Evolutionary conservation across 2,888 invertebrate species (phyloP).

Genomic region (Oscheius sp.): DNA sequence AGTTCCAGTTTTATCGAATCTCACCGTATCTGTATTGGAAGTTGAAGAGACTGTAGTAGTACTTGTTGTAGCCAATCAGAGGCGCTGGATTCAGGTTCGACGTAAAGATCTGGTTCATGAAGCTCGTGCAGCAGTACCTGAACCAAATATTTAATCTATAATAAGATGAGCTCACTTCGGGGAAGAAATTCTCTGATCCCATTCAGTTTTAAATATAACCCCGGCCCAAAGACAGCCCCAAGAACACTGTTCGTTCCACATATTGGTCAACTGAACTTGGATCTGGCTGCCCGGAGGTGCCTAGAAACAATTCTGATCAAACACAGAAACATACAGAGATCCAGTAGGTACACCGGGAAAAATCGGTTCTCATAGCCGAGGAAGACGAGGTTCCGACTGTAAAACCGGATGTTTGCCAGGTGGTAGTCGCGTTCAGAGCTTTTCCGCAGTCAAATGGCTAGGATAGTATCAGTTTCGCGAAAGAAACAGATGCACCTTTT

Average conservation of each 20-base stretch:
- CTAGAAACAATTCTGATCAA: conserved; percentile 1
- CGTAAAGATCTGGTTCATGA: conserved; percentile 18
- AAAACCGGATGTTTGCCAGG: conserved; percentile 41
- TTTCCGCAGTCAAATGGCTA: conserved; percentile 45
- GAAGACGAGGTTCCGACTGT: conserved; percentile 41
- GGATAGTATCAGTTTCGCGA: not conserved
- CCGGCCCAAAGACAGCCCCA: conserved; percentile 51
- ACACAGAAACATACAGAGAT: not conserved
- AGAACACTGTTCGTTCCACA: conserved; percentile 46
- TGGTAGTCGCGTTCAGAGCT: conserved; percentile 40
- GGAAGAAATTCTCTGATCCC: conserved; percentile 7
- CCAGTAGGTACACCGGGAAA: conserved; percentile 25
- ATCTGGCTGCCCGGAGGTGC: conserved; percentile 46
- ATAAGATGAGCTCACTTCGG: not conserved
- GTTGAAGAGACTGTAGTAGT: conserved; percentile 14
- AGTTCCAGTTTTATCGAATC: not conserved
- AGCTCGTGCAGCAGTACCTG: conserved; percentile 32
- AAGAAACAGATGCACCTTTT: conserved; percentile 37
- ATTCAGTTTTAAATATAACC: conserved; percentile 36
- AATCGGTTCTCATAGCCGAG: conserved; percentile 33
- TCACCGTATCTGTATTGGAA: conserved; percentile 27
- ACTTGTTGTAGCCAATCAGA: conserved; percentile 36
- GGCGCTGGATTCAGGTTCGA: conserved; percentile 33
- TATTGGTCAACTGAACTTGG: conserved; percentile 39
- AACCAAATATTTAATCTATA: not conserved